Evolutionary conservation across 2,888 invertebrate genomes (phyloP).

Genomic region (Drosophila setosimentum): DNA sequence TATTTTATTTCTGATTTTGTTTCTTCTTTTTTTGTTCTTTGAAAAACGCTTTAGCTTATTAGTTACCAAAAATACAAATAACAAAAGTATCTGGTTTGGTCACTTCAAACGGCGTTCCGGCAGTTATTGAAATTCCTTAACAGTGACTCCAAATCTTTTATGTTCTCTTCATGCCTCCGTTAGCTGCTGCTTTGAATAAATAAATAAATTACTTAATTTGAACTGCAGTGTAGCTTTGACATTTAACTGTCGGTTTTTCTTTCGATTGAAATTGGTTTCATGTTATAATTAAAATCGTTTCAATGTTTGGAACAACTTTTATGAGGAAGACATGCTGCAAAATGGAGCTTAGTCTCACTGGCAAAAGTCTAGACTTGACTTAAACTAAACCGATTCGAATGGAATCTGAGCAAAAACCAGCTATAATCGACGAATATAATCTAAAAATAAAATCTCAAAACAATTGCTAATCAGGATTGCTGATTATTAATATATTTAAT

Average conservation of each 20-base stretch:
- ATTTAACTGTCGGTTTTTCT: slow-evolving; percentile 30
- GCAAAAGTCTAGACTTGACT: background rate
- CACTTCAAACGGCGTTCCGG: slow-evolving; percentile 13
- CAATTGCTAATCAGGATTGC: slow-evolving; percentile 4
- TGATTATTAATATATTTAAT: slow-evolving; percentile 23
- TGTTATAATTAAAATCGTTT: slow-evolving; percentile 9
- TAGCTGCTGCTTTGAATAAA: slow-evolving; percentile 35
- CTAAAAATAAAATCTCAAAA: too few relatives aligned
- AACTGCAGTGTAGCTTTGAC: slow-evolving; percentile 36
- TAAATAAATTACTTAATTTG: slow-evolving; percentile 28
- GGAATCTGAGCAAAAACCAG: background rate
- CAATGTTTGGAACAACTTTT: background rate
- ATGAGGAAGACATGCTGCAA: background rate
- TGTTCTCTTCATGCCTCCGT: slow-evolving; percentile 5
- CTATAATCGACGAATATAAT: background rate
- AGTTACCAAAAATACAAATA: background rate
- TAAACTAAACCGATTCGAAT: too few relatives aligned
- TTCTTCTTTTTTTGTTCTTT: background rate
- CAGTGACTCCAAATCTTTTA: slow-evolving; percentile 24
- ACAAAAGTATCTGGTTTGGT: slow-evolving; percentile 2
- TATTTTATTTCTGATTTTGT: background rate
- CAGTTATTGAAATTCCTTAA: slow-evolving; percentile 36
- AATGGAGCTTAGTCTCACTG: background rate
- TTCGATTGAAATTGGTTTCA: slow-evolving; percentile 1
- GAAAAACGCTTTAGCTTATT: background rate